Conservation (phyloP, 1,140 invertebrate species). For the Drosophila serrata region DNA sequence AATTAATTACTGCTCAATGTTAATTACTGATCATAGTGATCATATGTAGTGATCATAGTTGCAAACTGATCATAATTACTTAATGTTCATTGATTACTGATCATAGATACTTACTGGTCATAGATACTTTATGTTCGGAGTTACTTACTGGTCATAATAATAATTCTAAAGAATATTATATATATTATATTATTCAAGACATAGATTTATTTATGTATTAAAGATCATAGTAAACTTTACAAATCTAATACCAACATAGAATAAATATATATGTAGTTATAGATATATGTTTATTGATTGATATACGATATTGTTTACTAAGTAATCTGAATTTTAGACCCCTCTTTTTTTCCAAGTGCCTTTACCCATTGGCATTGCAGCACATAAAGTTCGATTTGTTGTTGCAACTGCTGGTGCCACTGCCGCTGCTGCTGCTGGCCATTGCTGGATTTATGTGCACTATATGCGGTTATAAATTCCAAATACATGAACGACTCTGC, state of each 20-base stretch:
- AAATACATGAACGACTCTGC: constrained; percentile 78
- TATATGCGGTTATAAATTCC: constrained; percentile 84
- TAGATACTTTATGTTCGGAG: too few relatives aligned
- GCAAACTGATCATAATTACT: too few relatives aligned
- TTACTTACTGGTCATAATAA: too few relatives aligned
- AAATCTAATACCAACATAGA: not conserved
- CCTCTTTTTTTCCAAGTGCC: not conserved
- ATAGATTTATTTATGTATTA: not conserved
- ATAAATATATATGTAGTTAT: too few relatives aligned
- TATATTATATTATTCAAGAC: not conserved
- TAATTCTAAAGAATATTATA: not conserved
- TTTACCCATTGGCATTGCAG: constrained; percentile 75
- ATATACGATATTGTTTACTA: too few relatives aligned
- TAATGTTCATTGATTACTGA: too few relatives aligned
- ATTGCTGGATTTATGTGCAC: constrained; percentile 76
- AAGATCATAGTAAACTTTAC: not conserved
- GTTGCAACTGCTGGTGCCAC: constrained; percentile 38
- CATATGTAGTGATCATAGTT: too few relatives aligned
- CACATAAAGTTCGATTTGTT: constrained; percentile 82
- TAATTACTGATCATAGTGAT: too few relatives aligned
- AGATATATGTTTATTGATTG: too few relatives aligned
- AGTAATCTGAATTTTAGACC: not conserved
- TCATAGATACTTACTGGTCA: too few relatives aligned
- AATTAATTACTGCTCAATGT: too few relatives aligned
- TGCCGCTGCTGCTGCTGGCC: constrained; percentile 44